These are phyloP conservation scores for Doris montereyensis DNA, from an alignment of 2,888 invertebrate genomes.

Conservation along the genomic window DNA sequence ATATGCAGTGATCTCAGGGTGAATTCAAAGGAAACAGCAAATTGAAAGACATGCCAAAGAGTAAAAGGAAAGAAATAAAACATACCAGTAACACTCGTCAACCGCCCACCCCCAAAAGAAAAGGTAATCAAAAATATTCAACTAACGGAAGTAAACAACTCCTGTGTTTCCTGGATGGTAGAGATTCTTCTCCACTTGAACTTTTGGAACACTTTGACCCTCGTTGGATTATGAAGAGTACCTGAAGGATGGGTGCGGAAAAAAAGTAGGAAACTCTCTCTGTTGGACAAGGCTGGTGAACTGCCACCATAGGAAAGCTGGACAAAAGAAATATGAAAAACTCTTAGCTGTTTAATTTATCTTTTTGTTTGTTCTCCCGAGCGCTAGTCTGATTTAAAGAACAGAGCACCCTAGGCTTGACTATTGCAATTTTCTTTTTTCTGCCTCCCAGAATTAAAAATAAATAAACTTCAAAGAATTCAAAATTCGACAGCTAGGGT, in stretches of 20 bases:
- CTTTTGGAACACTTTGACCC: conserved; percentile 96
- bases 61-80: conserved; percentile 17
- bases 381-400: too few species aligned
- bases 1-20: too few species aligned
- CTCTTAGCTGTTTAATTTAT: too few species aligned
- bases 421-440: too few species aligned
- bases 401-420: too few species aligned
- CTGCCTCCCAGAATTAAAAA: too few species aligned
- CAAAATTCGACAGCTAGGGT: too few species aligned
- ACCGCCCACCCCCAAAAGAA: background rate
- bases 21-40: too few species aligned
- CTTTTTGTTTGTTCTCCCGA: too few species aligned
- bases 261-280: conserved; percentile 96
- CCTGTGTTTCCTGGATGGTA: conserved; percentile 97
- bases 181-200: conserved; percentile 98
- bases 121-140: too few species aligned
- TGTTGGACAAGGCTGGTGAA: conserved; percentile 96
- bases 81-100: too few species aligned
- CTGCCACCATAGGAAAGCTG: conserved; percentile 99
- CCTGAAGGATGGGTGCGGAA: conserved; percentile 99
- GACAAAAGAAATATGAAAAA: background rate
- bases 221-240: conserved; percentile 97
- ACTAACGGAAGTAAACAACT: conserved; percentile 82
- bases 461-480: too few species aligned
- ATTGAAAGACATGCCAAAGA: background rate